Base-by-base conservation (phyloP, 1,140 invertebrate genomes). In the Cardiocondyla obscurior region DNA sequence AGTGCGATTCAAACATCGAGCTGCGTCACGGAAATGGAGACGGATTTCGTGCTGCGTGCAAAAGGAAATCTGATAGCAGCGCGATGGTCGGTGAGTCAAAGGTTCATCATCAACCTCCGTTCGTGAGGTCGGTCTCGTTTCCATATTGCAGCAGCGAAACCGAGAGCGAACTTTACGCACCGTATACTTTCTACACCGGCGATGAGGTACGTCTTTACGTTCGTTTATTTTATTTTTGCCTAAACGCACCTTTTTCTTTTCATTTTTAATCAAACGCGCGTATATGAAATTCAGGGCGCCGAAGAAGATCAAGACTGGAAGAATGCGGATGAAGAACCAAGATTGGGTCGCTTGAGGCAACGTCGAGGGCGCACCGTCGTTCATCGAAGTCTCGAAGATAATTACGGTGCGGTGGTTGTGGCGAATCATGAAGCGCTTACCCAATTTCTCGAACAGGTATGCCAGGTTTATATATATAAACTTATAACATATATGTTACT, bases 371-470 rank as follows among this genome's bases (percentile, higher is more conserved):
- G 97, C 77, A 97, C 96, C 90, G 96, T 97, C 76, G 96, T 97
- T 60, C 97, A 97, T 91, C 96, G 96, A 89, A 97, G 96, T 91
- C 94, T 98, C 39, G 97, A 98, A 91, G 97, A 98, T 89, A 98
- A 98, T 93, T 98, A 98, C 90, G 97, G 97, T 1, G 97, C 97
- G 51, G 97, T 98, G 1, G 96, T 98, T 49, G 96, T 97, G n/a
- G 97, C 97, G 44, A 98, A 98, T 94, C 97, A 97, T 90, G 97
- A 98, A 93, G 97, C 97, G 3, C 94, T 98, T 0, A 96, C 97
- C 39, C 97, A 98, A 94, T 96, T 98, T 88, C 94, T 98, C 58
- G 97, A 97, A 91, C 97, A 97, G 95, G 97, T 97, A 95, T 92
- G 84, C 73, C 14, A 36, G 57, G n/a, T 42, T 5, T 22, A 3